phyloP scores from a whole-genome alignment of 2,888 invertebrate genomes.

The Tenthredo notha region DNA sequence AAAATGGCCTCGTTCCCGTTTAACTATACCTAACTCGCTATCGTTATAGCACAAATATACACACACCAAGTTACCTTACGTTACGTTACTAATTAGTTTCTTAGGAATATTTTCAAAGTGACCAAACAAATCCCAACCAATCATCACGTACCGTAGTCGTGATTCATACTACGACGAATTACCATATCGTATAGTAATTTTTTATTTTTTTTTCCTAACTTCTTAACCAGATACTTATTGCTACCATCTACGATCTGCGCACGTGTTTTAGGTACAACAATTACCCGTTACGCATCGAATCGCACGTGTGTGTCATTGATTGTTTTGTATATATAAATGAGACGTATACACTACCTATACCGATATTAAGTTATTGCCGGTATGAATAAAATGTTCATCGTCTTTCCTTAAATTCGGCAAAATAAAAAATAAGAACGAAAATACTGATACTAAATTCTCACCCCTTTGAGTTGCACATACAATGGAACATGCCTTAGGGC shows the following conservation, averaged over 20 bases:
- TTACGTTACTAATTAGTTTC: slow-evolving; percentile 29
- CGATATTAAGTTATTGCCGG: background rate
- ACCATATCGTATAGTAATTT: slow-evolving; percentile 12
- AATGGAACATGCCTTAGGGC: too few relatives aligned
- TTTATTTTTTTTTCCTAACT: background rate
- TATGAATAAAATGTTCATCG: background rate
- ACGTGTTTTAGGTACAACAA: slow-evolving; percentile 24
- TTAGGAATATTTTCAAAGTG: slow-evolving; percentile 39
- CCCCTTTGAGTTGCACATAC: background rate
- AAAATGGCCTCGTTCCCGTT: slow-evolving; percentile 32
- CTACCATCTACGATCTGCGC: background rate
- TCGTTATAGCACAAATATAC: background rate
- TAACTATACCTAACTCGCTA: background rate
- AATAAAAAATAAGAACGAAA: background rate
- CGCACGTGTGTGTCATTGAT: slow-evolving; percentile 16
- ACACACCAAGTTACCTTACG: background rate
- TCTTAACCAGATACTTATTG: background rate
- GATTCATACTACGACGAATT: slow-evolving; percentile 3
- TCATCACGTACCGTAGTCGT: slow-evolving; percentile 1
- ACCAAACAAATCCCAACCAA: background rate
- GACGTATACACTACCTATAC: background rate
- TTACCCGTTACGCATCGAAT: background rate
- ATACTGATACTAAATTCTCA: background rate
- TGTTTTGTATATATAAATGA: background rate
- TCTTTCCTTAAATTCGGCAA: background rate